These are phyloP conservation scores for Sphaerodactylus townsendi DNA, from an alignment of 2,113 vertebrate genomes.

Conservation along the genomic window DNA sequence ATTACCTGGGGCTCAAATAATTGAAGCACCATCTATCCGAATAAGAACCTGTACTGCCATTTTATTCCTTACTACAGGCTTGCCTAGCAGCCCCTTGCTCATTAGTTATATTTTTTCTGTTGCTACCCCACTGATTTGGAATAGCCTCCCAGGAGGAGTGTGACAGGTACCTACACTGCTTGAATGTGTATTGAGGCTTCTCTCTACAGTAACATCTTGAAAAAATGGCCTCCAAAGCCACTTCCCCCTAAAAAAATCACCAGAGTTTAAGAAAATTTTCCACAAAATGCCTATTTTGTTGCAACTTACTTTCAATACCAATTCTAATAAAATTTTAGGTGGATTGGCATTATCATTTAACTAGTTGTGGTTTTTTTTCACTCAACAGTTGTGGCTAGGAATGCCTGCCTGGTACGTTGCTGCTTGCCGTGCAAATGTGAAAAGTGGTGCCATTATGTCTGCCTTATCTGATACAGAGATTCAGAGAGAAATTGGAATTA, in stretches of 20 bases:
- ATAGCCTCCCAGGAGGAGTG: too few relatives aligned
- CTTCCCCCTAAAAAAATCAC: not conserved
- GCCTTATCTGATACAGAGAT: slow-evolving; percentile 97
- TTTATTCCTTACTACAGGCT: too few relatives aligned
- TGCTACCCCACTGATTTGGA: too few relatives aligned
- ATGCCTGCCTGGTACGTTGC: slow-evolving; percentile 99
- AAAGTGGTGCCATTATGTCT: slow-evolving; percentile 98
- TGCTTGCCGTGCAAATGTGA: slow-evolving; percentile 96
- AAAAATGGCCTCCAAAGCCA: too few relatives aligned
- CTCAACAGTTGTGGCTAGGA: slow-evolving; percentile 90
- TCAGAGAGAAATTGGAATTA: slow-evolving; percentile 98
- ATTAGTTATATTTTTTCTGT: too few relatives aligned
- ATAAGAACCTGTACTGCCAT: too few relatives aligned
- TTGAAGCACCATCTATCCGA: too few relatives aligned
- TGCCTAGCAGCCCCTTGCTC: too few relatives aligned
- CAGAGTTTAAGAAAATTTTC: not conserved
- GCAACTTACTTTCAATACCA: not conserved
- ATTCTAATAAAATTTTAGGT: not conserved
- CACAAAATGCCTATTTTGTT: not conserved
- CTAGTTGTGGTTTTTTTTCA: not conserved
- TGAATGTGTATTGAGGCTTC: too few relatives aligned
- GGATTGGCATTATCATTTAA: not conserved
- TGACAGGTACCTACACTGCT: too few relatives aligned
- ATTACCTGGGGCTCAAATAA: too few relatives aligned
- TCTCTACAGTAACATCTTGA: too few relatives aligned